Conservation (phyloP, 2,113 vertebrate genomes). For the Herpetotheres cachinnans region DNA sequence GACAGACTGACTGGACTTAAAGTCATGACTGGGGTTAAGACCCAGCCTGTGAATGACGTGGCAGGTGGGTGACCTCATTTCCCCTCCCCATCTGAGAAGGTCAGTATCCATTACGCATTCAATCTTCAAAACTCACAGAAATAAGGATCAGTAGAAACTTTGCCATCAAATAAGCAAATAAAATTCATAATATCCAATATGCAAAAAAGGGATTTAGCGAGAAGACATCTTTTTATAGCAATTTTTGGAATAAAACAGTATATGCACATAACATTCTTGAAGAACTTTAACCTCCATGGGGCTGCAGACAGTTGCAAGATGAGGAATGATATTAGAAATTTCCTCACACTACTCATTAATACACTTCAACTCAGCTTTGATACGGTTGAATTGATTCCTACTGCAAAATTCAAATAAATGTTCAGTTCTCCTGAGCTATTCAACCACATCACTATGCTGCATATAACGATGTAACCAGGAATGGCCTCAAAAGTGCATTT, state of each 20-base stretch:
- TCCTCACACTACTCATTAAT: background rate
- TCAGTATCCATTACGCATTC: accelerated
- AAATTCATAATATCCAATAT: background rate
- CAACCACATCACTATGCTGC: background rate
- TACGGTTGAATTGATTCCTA: background rate
- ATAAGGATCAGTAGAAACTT: background rate
- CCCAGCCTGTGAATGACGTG: background rate
- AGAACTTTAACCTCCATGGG: background rate
- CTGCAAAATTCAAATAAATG: conserved; percentile 7
- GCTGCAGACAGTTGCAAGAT: background rate
- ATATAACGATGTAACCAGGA: background rate
- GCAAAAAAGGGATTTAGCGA: background rate
- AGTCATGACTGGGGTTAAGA: background rate
- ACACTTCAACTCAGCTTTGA: background rate
- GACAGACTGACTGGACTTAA: background rate
- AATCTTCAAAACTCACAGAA: background rate
- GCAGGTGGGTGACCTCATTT: background rate
- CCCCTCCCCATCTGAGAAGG: background rate
- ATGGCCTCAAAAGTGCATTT: background rate
- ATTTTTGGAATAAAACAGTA: background rate
- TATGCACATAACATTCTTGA: background rate
- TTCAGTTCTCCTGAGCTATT: background rate
- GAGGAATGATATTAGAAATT: background rate
- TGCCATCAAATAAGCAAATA: background rate
- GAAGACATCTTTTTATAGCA: background rate